These are phyloP conservation scores for Eospalax fontanierii DNA, from an alignment of 2,797 vertebrate species.

Conservation along the genomic window DNA sequence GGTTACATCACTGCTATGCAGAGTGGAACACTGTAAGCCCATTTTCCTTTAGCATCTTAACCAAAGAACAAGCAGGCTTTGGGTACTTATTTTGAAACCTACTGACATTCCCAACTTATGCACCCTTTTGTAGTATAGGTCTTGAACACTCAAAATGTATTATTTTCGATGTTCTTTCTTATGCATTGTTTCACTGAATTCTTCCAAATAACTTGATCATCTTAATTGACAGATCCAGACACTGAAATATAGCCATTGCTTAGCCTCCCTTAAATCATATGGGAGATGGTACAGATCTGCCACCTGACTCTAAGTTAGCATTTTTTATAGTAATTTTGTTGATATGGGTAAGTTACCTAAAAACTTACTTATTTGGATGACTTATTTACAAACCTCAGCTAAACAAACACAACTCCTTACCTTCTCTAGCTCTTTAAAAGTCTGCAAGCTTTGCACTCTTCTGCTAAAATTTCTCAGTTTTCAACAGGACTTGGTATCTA, in stretches of 20 bases:
- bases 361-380: background rate
- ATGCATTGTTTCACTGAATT: background rate
- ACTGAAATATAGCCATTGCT: background rate
- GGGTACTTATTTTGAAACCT: background rate
- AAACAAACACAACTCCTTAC: background rate
- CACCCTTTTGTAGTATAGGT: background rate
- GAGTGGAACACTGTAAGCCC: background rate
- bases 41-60: background rate
- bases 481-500: background rate
- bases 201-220: background rate
- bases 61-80: slow-evolving; percentile 8
- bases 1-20: background rate
- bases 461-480: background rate
- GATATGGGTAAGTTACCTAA: background rate
- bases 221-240: background rate
- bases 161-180: background rate
- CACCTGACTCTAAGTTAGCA: background rate
- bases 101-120: background rate
- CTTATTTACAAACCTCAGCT: background rate
- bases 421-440: too few relatives aligned
- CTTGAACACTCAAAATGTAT: background rate
- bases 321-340: background rate
- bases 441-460: background rate
- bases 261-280: background rate
- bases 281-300: background rate